Base-by-base conservation (phyloP, 2,888 invertebrate genomes). In the Lobophora halterata region DNA sequence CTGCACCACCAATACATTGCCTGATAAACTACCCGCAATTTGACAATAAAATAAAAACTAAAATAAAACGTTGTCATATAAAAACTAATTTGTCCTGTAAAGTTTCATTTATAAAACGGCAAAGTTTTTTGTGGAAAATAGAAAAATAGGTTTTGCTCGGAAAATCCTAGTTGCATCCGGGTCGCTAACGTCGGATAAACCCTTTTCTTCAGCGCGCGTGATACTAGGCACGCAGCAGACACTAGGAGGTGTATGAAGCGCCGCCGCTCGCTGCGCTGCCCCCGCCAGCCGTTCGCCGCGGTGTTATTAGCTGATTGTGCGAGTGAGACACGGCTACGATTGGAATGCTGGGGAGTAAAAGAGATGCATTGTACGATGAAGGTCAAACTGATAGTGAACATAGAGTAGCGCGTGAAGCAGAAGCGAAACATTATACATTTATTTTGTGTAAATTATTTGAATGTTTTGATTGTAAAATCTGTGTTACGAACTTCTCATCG, bases 161-260 rank as follows among this genome's bases (percentile, higher is more conserved):
- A 85, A 87, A 55, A 87, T 79, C 76, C 73, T 78, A 76, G 79
- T 68, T 71, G 73, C 74, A 72, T 66, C 68, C 74, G 74, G 74
- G 81, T 74, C 79, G 73, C 72, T 66, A 41, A 77, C 86, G 81
- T 85, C 87, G 86, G 87, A 86, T 87, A 87, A 87, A 87, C 87
- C 86, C 87, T 87, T 86, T 87, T 87, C 87, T 86, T 85, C 83
- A 85, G 86, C 87, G 86, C 86, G 86, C 86, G 82, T 76, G 83
- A 80, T 86, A 87, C 87, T 82, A 86, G 87, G 86, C 74, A 62
- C 63, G 42, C 81, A 86, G 80, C 61, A 65, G 58, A 47, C 25
- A 37, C 49, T 60, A 77, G 67, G 81, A 85, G 85, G 63, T 81
- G 62, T 53, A 52, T 57, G 53, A 50, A 67, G 50, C 66, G 60